phyloP scores from a whole-genome alignment of 2,113 vertebrate genomes.

The Prolemur simus region DNA sequence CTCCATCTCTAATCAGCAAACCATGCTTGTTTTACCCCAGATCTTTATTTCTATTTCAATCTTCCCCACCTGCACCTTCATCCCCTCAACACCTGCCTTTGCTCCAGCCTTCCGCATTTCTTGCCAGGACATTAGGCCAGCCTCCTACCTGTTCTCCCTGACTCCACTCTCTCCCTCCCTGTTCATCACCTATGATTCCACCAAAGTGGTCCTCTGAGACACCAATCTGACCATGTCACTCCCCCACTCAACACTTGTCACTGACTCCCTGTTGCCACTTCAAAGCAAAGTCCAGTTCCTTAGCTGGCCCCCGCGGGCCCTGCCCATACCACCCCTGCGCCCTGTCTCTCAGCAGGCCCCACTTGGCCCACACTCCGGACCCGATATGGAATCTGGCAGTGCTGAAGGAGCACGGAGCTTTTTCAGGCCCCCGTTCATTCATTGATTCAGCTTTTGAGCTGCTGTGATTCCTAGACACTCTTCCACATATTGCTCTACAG shows the following conservation, averaged over 20 bases:
- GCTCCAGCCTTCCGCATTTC: neutral
- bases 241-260: neutral
- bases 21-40: neutral
- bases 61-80: neutral
- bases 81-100: neutral
- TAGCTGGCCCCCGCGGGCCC: neutral
- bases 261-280: neutral
- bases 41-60: neutral
- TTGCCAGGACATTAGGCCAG: neutral
- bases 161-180: neutral
- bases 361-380: accelerated
- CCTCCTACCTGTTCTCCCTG: neutral
- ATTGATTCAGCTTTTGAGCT: neutral
- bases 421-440: no score
- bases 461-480: no score
- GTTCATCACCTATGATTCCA: neutral
- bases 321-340: neutral
- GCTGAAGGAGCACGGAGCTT: neutral
- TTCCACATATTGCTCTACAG: neutral
- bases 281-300: neutral
- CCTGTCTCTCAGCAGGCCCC: neutral
- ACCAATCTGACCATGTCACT: neutral
- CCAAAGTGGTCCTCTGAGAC: neutral
- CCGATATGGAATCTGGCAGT: accelerated
- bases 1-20: neutral